Evolutionary conservation across 2,797 vertebrate species (phyloP), one percentile per base, ranked within the genome.

Genomic region (Cryptoblepharus egeriae): DNA sequence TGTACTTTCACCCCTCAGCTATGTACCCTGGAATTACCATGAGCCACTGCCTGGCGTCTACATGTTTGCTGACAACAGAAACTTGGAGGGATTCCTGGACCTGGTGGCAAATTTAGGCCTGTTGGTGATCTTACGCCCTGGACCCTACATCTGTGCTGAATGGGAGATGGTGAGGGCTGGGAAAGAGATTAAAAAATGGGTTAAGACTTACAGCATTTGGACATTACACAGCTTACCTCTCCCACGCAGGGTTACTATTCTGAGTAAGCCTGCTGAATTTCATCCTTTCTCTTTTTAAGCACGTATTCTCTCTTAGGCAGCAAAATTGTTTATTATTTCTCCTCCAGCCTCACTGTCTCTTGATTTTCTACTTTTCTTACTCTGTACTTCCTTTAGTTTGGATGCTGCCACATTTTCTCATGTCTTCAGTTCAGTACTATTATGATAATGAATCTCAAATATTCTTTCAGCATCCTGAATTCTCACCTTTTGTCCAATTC

Each of bases 71-170:
- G 98, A 96, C 39, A 96, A 97, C 87, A 88, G 96, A 82, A 97
- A 99, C 85, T 84, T 99, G 86, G 96, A 96, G 91, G 94, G 96
- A 82, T 99, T 99, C 91, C 94, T 99, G 93, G 93, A 96, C 84
- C 91, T 99, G 89, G 97, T 97, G 64, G 96, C 97, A 45, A 92
- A 97, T 91, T 97, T 97, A 0, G 97, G 97, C 37, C 95, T 99
- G 20, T 95, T 98, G 88, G 99, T 99, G 86, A 98, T 99, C 90
- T 94, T 99, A 88, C 97, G 98, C 5, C 98, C 98, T 0, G 99
- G 99, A 77, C 99, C 99, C 3, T 99, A 99, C 94, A 99, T 99
- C 95, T 99, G 98, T 93, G 98, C 98, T 0, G 99, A 99, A 86
- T 99, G 98, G 98, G 99, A 99, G 88, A 99, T 99, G 98, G 98